These are phyloP conservation scores for Plestiodon gilberti DNA, from an alignment of 2,113 vertebrate species.

Conservation along the genomic window DNA sequence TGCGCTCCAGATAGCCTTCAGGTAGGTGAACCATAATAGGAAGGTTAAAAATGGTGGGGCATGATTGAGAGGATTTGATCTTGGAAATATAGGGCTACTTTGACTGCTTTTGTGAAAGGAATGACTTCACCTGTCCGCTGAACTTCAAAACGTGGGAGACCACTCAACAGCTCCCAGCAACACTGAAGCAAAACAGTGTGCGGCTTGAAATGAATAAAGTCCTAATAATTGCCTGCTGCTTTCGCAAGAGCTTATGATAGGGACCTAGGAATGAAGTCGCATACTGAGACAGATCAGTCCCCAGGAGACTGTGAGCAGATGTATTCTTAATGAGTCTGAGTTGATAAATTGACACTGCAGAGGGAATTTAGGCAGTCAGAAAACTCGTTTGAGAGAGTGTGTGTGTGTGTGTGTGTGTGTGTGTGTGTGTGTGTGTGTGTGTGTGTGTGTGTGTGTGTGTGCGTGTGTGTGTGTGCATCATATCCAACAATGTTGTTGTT, in stretches of 20 bases:
- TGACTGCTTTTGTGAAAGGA: not conserved
- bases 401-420: no score
- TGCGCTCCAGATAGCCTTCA: accelerated
- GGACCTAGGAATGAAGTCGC: not conserved
- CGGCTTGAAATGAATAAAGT: not conserved
- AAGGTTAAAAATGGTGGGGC: not conserved
- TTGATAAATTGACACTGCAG: constrained; percentile 35
- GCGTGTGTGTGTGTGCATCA: accelerated
- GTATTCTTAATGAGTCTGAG: constrained; percentile 40
- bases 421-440: no score
- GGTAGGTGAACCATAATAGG: not conserved
- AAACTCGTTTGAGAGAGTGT: no score
- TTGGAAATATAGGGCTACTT: not conserved
- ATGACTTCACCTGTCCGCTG: not conserved
- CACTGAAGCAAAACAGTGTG: not conserved
- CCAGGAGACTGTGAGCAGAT: constrained; percentile 48
- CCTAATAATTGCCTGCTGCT: not conserved
- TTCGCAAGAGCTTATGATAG: constrained; percentile 8
- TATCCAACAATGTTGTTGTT: not conserved
- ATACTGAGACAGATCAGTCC: constrained; percentile 33
- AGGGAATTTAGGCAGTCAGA: constrained; percentile 22
- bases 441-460: no score
- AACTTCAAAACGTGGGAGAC: not conserved
- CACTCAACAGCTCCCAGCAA: not conserved
- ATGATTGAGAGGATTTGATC: not conserved